Percentiles rank a stretch among this genome's conserved stretches.
Evolutionary conservation across 2,888 invertebrate species (phyloP).

Genomic region (Polymixis lichenea): DNA sequence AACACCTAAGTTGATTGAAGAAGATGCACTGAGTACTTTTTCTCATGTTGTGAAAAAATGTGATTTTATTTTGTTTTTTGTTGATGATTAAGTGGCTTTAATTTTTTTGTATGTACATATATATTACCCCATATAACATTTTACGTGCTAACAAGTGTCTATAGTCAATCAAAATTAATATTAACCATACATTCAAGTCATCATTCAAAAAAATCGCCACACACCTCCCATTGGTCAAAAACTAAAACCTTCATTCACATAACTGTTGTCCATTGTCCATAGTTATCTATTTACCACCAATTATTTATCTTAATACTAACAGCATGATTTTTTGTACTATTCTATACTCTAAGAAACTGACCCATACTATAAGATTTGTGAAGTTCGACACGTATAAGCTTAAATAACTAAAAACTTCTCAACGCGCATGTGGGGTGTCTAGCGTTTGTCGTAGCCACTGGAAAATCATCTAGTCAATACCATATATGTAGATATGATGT

Average conservation of each 20-base stretch:
- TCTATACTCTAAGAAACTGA: constrained; percentile 61
- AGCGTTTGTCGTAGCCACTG: constrained; percentile 35
- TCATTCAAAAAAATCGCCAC: constrained; percentile 39
- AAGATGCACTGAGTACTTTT: constrained; percentile 39
- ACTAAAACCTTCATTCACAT: constrained; percentile 40
- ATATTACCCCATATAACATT: constrained; percentile 33
- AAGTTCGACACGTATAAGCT: constrained; percentile 55
- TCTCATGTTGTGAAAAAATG: constrained; percentile 29
- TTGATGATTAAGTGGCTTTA: constrained; percentile 44
- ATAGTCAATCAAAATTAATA: constrained; percentile 36
- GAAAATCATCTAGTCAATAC: constrained; percentile 45
- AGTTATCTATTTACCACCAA: constrained; percentile 41
- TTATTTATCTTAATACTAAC: constrained; percentile 59
- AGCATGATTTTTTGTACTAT: constrained; percentile 59
- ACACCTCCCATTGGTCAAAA: constrained; percentile 27
- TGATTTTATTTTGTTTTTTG: constrained; percentile 30
- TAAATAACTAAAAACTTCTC: constrained; percentile 49
- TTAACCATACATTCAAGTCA: constrained; percentile 31
- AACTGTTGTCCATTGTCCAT: constrained; percentile 44
- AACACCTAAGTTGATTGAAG: constrained; percentile 48
- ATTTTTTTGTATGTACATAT: constrained; percentile 33
- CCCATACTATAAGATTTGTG: constrained; percentile 62
- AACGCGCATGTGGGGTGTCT: constrained; percentile 60
- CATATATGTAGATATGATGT: constrained; percentile 28
- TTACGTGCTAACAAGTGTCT: constrained; percentile 49